phyloP scores from a whole-genome alignment of 2,888 invertebrate genomes.

The Nephrotoma guestfalica region DNA sequence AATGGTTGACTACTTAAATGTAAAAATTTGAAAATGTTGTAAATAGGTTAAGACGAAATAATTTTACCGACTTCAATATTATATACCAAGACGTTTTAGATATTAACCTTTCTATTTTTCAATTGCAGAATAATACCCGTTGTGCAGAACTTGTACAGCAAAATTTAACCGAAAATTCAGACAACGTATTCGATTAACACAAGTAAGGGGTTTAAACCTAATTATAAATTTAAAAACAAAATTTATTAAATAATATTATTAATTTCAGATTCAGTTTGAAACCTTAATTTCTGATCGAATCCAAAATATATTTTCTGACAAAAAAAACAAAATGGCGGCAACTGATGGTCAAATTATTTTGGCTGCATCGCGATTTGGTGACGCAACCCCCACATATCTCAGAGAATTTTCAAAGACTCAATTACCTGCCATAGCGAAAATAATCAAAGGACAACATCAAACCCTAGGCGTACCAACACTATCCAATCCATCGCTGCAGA shows the following conservation, averaged over 20 bases:
- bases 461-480: slow-evolving; percentile 79
- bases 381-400: slow-evolving; percentile 28
- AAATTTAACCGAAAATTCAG: neutral
- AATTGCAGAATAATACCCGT: neutral
- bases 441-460: slow-evolving; percentile 87
- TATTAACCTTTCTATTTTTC: too few species aligned
- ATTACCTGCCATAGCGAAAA: slow-evolving; percentile 74
- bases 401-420: slow-evolving; percentile 51
- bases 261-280: neutral
- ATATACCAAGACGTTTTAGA: too few species aligned
- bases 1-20: too few species aligned
- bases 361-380: slow-evolving; percentile 54
- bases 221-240: too few species aligned
- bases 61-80: too few species aligned
- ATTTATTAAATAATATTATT: neutral
- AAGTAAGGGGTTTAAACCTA: too few species aligned
- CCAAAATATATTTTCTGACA: neutral
- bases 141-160: neutral
- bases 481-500: slow-evolving; percentile 73
- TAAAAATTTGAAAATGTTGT: too few species aligned
- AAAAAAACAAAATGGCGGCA: slow-evolving; percentile 54
- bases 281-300: neutral
- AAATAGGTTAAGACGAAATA: too few species aligned
- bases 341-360: slow-evolving; percentile 82
- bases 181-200: neutral